Base-by-base conservation (phyloP, 2,888 invertebrate species). In the Dastarcus helophoroides region DNA sequence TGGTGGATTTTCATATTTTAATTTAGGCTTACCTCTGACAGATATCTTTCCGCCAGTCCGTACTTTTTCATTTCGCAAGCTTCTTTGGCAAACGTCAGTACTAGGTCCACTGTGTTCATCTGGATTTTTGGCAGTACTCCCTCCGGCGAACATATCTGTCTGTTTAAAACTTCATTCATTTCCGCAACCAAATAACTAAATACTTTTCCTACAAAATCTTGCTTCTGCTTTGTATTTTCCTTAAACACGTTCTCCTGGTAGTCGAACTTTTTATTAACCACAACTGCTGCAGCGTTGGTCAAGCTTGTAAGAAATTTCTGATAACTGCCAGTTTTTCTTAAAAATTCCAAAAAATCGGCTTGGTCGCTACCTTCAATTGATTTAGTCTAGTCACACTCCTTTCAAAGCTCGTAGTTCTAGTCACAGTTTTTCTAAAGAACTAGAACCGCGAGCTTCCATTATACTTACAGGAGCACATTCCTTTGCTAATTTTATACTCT, bases 41-140 rank as follows among this genome's bases (percentile, higher is more conserved):
- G 50, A 39, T 58, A 58, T 39, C 50, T 45, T 29, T 56, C 51
- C 0, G 61, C 60, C 17, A 55, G 31, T 3, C 38, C 36, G 13
- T 35, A 23, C 3, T 52, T 49, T 8, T 45, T 43, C 26, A 56
- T 34, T 37, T 55, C 60, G n/a, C 44, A 33, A 2, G 60, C 58
- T 43, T 62, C 62, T 38, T 50, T 50, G 1, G 57, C 58, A 35
- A 49, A 57, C 14, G 54, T 49, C 5, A 54, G 38, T 3, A 45
- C 29, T 4, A 38, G 26, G 14, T 50, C 40, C 3, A 30, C 27
- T 30, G 33, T 38, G 34, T 15, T 31, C 24, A 21, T 33, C 34
- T 3, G 49, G 41, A 34, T 39, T 36, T 36, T 43, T 13, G 9
- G 22, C 7, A 21, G 6, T 7, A 8, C 11, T 25, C 11, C 38